Evolutionary conservation across 2,888 invertebrate species (phyloP).

Genomic region (Tenthredo scrophulariae): DNA sequence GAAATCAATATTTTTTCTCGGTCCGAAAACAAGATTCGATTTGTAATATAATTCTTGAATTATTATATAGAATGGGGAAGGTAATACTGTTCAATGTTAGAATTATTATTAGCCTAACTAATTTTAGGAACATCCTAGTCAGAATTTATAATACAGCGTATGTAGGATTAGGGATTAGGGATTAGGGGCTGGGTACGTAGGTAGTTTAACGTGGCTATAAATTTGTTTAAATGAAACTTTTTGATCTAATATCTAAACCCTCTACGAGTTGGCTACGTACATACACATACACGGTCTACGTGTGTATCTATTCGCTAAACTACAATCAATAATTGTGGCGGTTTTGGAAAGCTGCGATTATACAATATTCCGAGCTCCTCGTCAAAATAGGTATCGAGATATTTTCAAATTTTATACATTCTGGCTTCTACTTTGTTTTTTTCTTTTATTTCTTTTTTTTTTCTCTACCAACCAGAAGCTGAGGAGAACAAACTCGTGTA

Average conservation of each 20-base stretch:
- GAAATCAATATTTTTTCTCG: too few species aligned
- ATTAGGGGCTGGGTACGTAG: neutral
- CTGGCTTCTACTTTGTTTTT: constrained; percentile 33
- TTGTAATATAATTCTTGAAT: too few species aligned
- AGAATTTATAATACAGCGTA: neutral
- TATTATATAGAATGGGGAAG: neutral
- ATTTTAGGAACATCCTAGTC: neutral
- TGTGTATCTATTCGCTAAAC: neutral
- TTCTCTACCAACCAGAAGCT: constrained; percentile 63
- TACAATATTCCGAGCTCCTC: neutral
- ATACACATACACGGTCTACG: neutral
- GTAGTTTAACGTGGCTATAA: neutral
- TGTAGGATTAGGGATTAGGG: neutral
- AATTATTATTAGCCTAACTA: neutral
- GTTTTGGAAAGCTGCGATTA: neutral
- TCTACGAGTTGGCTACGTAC: neutral
- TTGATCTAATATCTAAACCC: neutral
- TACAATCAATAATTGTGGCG: neutral
- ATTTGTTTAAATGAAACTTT: neutral
- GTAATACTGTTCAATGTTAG: neutral
- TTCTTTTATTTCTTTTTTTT: neutral
- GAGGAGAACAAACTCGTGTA: constrained; percentile 65
- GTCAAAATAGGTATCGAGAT: neutral
- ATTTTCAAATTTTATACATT: neutral
- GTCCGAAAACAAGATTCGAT: too few species aligned